These are phyloP conservation scores for Alectoris magna DNA, from an alignment of 2,797 vertebrate genomes.

Conservation along the genomic window DNA sequence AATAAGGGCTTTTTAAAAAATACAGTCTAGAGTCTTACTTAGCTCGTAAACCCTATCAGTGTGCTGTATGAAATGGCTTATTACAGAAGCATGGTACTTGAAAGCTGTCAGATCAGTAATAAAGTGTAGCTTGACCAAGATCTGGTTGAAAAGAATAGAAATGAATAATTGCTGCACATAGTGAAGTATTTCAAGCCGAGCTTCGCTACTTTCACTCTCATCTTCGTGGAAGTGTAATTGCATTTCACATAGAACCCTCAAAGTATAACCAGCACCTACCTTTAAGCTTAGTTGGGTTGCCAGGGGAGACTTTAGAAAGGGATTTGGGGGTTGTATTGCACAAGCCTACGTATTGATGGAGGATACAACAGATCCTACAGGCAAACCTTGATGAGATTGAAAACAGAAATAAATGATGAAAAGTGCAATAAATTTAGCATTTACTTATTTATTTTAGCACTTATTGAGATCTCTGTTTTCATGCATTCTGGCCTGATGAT, in stretches of 20 bases:
- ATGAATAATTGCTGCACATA: neutral
- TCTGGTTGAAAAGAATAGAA: neutral
- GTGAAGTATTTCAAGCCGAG: conserved; percentile 6
- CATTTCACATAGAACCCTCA: neutral
- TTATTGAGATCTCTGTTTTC: neutral
- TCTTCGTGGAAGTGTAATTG: conserved; percentile 4
- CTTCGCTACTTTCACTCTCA: neutral
- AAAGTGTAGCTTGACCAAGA: neutral
- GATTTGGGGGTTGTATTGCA: neutral
- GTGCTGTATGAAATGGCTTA: neutral
- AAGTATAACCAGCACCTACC: neutral
- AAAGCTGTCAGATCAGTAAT: neutral
- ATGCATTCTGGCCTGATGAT: neutral
- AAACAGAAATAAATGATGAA: neutral
- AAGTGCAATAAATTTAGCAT: neutral
- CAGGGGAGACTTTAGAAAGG: neutral
- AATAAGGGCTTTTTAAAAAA: neutral
- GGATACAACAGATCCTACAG: no score
- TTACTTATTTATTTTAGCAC: neutral
- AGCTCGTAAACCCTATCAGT: neutral
- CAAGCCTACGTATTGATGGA: neutral
- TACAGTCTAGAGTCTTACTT: neutral
- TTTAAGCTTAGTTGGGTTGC: neutral
- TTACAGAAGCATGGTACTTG: neutral
- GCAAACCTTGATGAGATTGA: neutral